Percentiles rank a stretch among this genome's conserved stretches.
Conservation (phyloP, 2,888 invertebrate genomes). For the Drosophila borborema region DNA sequence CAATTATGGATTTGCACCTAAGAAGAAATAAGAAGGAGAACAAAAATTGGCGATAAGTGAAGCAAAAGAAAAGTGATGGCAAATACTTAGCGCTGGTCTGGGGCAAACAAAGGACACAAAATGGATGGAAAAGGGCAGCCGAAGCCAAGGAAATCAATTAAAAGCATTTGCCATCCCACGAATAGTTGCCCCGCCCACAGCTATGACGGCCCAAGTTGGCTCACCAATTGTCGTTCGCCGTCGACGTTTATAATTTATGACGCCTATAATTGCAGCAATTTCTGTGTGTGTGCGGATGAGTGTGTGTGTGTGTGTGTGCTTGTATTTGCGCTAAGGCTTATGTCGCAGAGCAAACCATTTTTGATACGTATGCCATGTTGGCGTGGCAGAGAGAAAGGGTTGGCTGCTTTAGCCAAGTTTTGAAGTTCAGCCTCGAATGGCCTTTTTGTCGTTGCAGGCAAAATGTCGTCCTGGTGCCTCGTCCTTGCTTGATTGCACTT, state of each 20-base stretch:
- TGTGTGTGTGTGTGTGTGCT: conserved; percentile 16
- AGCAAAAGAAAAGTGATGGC: conserved; percentile 14
- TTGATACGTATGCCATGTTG: conserved; percentile 31
- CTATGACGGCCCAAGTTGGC: background rate
- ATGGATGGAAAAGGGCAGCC: conserved; percentile 23
- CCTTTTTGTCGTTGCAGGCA: conserved; percentile 58
- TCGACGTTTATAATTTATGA: conserved; percentile 72
- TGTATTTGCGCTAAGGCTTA: conserved; percentile 61
- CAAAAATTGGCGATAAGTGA: conserved; percentile 3
- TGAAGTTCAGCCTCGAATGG: conserved; percentile 56
- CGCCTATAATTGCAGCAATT: conserved; percentile 80
- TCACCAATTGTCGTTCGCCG: conserved; percentile 35
- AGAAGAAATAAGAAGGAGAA: background rate
- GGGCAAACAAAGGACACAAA: conserved; percentile 45
- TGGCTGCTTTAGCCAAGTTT: conserved; percentile 33
- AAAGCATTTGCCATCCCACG: conserved; percentile 51
- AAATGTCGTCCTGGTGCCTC: conserved; percentile 49
- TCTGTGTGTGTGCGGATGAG: conserved; percentile 32
- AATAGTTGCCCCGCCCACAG: conserved; percentile 6
- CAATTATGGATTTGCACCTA: conserved; percentile 32
- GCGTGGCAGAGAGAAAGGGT: background rate
- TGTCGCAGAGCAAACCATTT: conserved; percentile 44
- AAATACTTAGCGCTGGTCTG: conserved; percentile 40
- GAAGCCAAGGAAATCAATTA: conserved; percentile 69
- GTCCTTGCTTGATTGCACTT: conserved; percentile 77